Base-by-base conservation (phyloP, 2,888 invertebrate genomes). In the Lumbricus terrestris region DNA sequence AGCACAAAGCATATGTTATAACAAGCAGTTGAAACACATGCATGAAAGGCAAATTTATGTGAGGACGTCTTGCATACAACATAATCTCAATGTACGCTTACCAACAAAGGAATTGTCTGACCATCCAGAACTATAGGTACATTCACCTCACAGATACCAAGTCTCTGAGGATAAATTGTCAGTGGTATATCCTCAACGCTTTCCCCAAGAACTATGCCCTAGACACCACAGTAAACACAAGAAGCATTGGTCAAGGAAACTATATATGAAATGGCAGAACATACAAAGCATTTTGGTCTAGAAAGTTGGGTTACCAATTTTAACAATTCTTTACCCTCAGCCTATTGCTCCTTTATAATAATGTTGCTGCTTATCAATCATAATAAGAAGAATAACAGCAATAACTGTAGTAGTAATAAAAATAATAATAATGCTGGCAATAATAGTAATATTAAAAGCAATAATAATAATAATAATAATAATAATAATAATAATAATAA, bases 141-240 rank as follows among this genome's bases (percentile, higher is more conserved):
- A 33, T 34, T 85, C 20, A 85, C 85, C 37, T 85, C 85, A 85
- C 85, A 85, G 37, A 20, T 13, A 34, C 37, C 85, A 34, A 85
- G n/a, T 85, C 37, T 34, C 85, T 85, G 34, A 35, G 85, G 34
- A 85, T 35, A 85, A 85, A 85, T 33, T 85, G 85, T 85, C 85
- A 85, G 37, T 35, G 34, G 85, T 34, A 85, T 37, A 85, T 34
- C 37, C 85, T 85, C 85, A 34, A 85, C 34, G 35, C 85, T 35
- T 34, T 85, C 37, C 20, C n/a, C 85, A 85, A 85, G 85, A 35
- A 85, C 37, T 23, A 85, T 85, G 33, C 85, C 85, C 85, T 85
- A 37, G 1, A 34, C 18, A 85, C 85, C 35, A 37, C 35, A 85
- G 69, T n/a, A 69, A 69, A 69, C 69, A 69, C 29, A 69, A 69